Evolutionary conservation across 1,140 invertebrate genomes (phyloP), one percentile per base, ranked within the genome.

Genomic region (Drosophila bocqueti): DNA sequence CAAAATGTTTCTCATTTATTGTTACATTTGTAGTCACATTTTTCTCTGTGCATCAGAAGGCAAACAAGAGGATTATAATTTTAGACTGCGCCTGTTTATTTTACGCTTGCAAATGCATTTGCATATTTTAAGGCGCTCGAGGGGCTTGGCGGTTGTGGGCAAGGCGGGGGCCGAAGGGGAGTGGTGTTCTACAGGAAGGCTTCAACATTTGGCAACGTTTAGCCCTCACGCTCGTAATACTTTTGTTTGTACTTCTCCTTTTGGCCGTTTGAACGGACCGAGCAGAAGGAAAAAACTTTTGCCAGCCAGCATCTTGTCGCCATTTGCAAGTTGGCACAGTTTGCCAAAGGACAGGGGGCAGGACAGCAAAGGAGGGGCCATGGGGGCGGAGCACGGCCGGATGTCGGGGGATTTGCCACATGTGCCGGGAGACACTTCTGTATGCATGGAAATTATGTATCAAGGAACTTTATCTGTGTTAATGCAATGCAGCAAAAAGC

Each of bases 391-490:
- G 38, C 40, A 21, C 31, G 47, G 8, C 57, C 38, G 38, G 67
- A 21, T 38, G 58, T 29, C 40, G 26, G 58, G 55, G 46, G 60
- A 65, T 38, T 58, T 60, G 65, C 61, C 84, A 87, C 84, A 81
- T 86, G 83, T 86, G 79, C 80, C 61, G 72, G 60, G 62, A 63
- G 81, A 79, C 73, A 79, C 79, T 90, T 89, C 66, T 76, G 58
- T 82, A 81, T 90, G 85, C 75, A 90, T 82, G 79, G 67, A 90
- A 90, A 90, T 90, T 85, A 90, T 90, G 85, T 90, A 90, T 90
- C 85, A 90, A 90, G 85, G 86, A 89, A 90, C 85, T 89, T 89
- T 90, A 89, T 89, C 85, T 89, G 85, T 89, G 85, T 90, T 89
- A 89, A 89, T 89, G 85, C 83, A 89, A 89, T 89, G 85, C 85